Base-by-base conservation (phyloP, 2,888 invertebrate species). In the Ophion ellenae region DNA sequence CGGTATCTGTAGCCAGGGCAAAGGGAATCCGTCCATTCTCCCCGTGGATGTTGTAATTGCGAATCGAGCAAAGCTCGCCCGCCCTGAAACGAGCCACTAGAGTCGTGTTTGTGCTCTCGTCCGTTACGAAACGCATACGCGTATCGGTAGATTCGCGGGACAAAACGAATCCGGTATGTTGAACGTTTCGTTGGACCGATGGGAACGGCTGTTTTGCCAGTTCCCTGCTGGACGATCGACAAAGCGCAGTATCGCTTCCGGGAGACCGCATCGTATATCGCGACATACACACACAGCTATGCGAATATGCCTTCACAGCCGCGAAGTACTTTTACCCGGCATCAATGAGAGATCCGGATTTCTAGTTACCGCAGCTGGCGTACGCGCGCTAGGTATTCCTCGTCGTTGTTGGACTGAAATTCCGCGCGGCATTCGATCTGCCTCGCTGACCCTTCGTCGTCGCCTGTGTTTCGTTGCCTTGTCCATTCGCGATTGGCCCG, bases 401-500 rank as follows among this genome's bases (percentile, higher is more conserved):
- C 36, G 17, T 61, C 24, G 45, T 70, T 14, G 79, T 57, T 53
- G 45, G 64, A 63, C 28, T 53, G 73, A 73, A 77, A 77, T 84
- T 73, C 80, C 63, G 75, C 32, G 53, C 36, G 67, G 67, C 61
- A 67, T 84, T 76, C 71, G 47, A 47, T 77, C 66, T 36, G 59
- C 73, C 40, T 36, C n/a, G 28, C 67, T 47, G 40, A 45, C 64
- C 78, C 69, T 24, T 36, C 59, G 61, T 36, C 40, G 28, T 53
- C 75, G 32, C 24, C n/a, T 28, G 17, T 61, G 59, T 73, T 77
- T 67, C 61, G 73, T 84, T 71, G 59, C 84, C 66, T 71, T 71
- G 36, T 73, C 53, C 77, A 84, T 81, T 81, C 11, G 14, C 84
- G 76, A 73, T 81, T 81, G 40, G 81, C 24, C 63, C 47, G 32